phyloP scores from a whole-genome alignment of 2,888 invertebrate genomes.

The Plutella xylostella region DNA sequence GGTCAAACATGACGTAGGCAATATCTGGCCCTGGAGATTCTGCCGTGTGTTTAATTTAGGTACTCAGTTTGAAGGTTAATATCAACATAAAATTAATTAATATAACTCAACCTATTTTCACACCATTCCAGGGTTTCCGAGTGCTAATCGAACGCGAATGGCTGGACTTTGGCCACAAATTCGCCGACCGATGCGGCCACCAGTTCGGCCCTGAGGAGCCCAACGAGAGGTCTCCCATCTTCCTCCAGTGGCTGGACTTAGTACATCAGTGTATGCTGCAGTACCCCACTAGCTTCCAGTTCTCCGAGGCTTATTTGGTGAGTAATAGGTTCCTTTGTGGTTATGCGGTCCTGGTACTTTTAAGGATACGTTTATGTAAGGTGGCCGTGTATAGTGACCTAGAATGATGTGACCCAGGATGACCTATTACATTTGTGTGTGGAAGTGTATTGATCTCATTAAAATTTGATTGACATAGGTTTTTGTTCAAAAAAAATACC shows the following conservation, averaged over 20 bases:
- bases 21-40: no score
- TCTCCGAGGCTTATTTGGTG: constrained; percentile 93
- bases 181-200: constrained; percentile 93
- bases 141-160: constrained; percentile 95
- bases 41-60: no score
- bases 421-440: no score
- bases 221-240: constrained; percentile 98
- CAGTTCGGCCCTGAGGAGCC: constrained; percentile 84
- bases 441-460: no score
- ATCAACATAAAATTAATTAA: no score
- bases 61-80: no score
- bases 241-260: constrained; percentile 97
- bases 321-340: constrained; percentile 32
- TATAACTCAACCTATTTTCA: no score
- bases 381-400: no score
- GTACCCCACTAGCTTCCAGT: constrained; percentile 95
- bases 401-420: no score
- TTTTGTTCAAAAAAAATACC: no score
- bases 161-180: constrained; percentile 98
- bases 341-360: not conserved
- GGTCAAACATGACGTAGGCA: no score
- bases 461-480: no score
- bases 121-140: constrained; percentile 87
- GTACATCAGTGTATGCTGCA: constrained; percentile 91
- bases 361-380: not conserved